Base-by-base conservation (phyloP, 2,888 invertebrate genomes). In the Caenorhabditis sp. region DNA sequence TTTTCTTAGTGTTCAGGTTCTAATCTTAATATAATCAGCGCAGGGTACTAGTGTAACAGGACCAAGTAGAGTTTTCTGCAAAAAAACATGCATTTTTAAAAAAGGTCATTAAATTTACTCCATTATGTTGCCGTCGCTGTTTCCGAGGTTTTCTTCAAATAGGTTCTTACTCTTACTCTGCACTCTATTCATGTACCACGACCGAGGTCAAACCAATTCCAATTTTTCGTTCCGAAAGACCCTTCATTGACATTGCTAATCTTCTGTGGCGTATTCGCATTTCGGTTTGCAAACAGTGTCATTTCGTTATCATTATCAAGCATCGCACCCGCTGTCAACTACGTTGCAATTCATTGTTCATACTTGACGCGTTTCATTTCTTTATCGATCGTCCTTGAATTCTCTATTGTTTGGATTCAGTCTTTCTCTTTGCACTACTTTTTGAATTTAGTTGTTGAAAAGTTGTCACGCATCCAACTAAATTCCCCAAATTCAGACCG, bases 331-430 rank as follows among this genome's bases (percentile, higher is more conserved):
- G 35, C 28, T 44, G 55, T 56, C 32, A 11, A 50, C 61, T 56
- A 18, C 62, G 44, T 72, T 56, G 64, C 62, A 64, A 24, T 28
- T 22, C 47, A 64, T 72, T 72, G 74, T 74, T 74, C 74, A 40
- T 44, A 72, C 44, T 72, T 50, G 50, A 58, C 64, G 56, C 58
- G 72, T 50, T 28, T 40, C 58, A 60, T 37, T 32, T 50, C 47
- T 61, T 44, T 78, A 78, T 78, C 61, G 79, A 79, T 71, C 71
- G 79, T 56, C 80, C 80, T 80, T 80, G 68, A 68, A 56, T 76
- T 60, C 35, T 32, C 56, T 35, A 60, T 62, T 72, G 68, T 72
- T 72, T 72, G 58, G 71, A 61, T 72, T 79, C 62, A 50, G 11
- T 40, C 26, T 56, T 40, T 13, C 20, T 24, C 9, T 56, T 24